phyloP scores from a whole-genome alignment of 2,797 vertebrate genomes.

The Dendrocincla tyrannina region DNA sequence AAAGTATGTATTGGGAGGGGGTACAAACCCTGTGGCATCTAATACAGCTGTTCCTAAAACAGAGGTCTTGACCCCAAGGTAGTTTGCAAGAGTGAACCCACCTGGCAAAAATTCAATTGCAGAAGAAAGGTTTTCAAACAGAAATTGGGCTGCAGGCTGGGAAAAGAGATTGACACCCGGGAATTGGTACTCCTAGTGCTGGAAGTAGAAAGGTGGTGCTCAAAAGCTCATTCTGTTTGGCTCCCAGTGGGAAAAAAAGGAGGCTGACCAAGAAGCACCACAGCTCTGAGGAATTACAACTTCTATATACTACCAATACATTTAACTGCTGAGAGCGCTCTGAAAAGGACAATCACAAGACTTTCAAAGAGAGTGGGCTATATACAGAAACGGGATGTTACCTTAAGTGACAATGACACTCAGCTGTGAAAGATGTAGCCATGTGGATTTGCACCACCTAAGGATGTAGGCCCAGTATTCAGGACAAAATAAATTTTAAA shows the following conservation, averaged over 20 bases:
- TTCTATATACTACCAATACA: background rate
- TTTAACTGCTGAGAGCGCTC: background rate
- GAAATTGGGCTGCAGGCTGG: background rate
- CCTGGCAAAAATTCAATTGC: background rate
- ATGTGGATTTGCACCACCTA: background rate
- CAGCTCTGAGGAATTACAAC: background rate
- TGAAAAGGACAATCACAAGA: background rate
- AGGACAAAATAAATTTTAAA: background rate
- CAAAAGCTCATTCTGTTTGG: background rate
- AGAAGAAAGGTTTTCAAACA: background rate
- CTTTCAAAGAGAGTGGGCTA: background rate
- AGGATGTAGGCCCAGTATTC: background rate
- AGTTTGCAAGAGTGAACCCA: background rate
- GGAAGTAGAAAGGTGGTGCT: background rate
- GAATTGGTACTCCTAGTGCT: background rate
- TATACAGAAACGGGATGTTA: background rate
- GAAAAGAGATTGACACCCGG: background rate
- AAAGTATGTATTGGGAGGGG: background rate
- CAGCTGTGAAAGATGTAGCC: background rate
- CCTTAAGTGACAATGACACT: background rate
- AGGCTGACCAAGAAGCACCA: background rate
- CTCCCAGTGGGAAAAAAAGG: background rate
- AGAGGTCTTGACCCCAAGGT: background rate
- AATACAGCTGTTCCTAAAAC: background rate
- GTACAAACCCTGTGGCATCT: background rate